Base-by-base conservation (phyloP, 2,113 vertebrate genomes). In the Tetrao urogallus region DNA sequence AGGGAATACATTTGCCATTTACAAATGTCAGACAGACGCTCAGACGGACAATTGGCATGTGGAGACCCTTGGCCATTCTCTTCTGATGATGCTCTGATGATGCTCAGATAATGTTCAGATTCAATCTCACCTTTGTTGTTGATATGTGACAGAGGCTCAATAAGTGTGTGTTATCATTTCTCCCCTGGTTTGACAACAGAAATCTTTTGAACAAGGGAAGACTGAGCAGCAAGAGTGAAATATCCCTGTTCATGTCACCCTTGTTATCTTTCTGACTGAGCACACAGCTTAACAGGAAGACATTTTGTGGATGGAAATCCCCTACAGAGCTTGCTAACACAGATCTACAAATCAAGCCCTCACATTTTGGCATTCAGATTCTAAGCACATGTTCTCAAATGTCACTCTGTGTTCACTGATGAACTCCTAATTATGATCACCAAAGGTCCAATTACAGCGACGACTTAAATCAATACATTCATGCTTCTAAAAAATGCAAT, bases 101-200 rank as follows among this genome's bases (percentile, higher is more conserved):
- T n/a, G n/a, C n/a, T n/a, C n/a, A 95, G 82, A 88, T 80, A 90
- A 82, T 6, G 21, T 25, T 82, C 65, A 65, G 73, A 91, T 93
- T 86, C 82, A 74, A 78, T 78, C 92, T 92, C 80, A 74, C 48
- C 42, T 88, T 92, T 86, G 52, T 50, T 83, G 64, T n/a, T 81
- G 65, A 60, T 74, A 81, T 13, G 52, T 83, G 32, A 12, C 79
- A 83, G 86, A 52, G 22, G 25, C 47, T 88, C 8, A 2, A 27
- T 71, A 88, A 83, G 34, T 47, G 28, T 57, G 8, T 47, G 67
- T 43, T 94, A 77, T 83, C 60, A 27, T 89, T 90, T 94, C 34
- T 88, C 7, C 60, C 38, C 56, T n/a, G 32, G 20, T 64, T n/a
- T 86, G 80, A 58, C 52, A 88, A 64, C 13, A 88, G 61, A 90